phyloP scores from a whole-genome alignment of 53 echinoderm and acorn worm species.

The Stichopus horrens region DNA sequence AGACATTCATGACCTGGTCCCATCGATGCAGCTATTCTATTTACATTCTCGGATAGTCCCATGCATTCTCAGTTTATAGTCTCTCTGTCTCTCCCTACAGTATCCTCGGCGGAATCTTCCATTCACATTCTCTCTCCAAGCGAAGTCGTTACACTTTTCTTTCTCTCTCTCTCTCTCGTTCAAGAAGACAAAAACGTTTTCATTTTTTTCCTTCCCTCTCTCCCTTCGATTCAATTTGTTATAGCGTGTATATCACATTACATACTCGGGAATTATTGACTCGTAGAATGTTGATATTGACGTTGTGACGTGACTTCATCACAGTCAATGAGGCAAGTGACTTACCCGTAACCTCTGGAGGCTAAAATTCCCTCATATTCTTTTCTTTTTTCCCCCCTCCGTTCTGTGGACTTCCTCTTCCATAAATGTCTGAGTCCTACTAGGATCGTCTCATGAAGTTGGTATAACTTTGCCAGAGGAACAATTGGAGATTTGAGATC shows the following conservation, averaged over 20 bases:
- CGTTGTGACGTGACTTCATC: background rate
- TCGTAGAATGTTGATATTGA: background rate
- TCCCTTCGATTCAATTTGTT: background rate
- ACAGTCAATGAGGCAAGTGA: constrained; percentile 8
- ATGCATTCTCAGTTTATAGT: no score
- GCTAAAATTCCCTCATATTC: constrained; percentile 25
- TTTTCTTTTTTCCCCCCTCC: background rate
- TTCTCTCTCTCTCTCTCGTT: background rate
- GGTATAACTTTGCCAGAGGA: background rate
- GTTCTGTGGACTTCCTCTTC: background rate
- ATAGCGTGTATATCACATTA: background rate
- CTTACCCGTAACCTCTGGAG: constrained; percentile 12
- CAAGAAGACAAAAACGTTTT: background rate
- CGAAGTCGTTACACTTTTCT: background rate
- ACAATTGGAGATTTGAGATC: background rate
- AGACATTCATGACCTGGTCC: no score
- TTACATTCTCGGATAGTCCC: no score
- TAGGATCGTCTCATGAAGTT: background rate
- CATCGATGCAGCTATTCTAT: no score
- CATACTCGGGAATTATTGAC: background rate
- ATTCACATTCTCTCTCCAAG: no score
- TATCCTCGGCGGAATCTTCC: no score
- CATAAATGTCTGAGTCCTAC: background rate
- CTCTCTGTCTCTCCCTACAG: no score
- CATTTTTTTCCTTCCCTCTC: background rate